Conservation (phyloP, 1,140 invertebrate species). For the Aporrectodea caliginosa region DNA sequence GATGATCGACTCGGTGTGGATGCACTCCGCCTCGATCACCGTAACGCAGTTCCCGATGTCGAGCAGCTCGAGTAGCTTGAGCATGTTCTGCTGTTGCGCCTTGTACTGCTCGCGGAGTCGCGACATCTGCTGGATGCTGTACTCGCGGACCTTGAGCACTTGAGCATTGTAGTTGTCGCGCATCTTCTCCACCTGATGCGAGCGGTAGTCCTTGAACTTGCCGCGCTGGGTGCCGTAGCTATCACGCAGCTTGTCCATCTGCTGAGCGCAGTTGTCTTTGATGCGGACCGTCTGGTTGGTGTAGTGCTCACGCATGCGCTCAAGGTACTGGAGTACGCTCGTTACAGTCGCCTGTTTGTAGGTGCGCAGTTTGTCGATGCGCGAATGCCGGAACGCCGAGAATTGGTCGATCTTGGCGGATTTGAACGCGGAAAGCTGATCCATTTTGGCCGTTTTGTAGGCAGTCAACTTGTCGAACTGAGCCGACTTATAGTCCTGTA, state of each 20-base stretch:
- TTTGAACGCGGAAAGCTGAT: slow-evolving; percentile 24
- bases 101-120: slow-evolving; percentile 86
- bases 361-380: slow-evolving; percentile 60
- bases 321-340: slow-evolving; percentile 67
- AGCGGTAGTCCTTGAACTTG: slow-evolving; percentile 48
- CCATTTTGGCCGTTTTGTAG: slow-evolving; percentile 27
- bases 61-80: slow-evolving; percentile 88
- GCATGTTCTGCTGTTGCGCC: slow-evolving; percentile 78
- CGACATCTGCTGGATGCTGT: slow-evolving; percentile 83
- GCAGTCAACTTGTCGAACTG: slow-evolving; percentile 26
- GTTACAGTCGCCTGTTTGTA: slow-evolving; percentile 32
- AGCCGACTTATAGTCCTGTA: slow-evolving; percentile 25
- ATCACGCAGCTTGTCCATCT: slow-evolving; percentile 87
- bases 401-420: slow-evolving; percentile 25
- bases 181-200: slow-evolving; percentile 80
- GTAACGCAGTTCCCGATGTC: slow-evolving; percentile 93
- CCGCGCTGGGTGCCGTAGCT: slow-evolving; percentile 75
- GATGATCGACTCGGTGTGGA: slow-evolving; percentile 68
- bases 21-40: slow-evolving; percentile 63
- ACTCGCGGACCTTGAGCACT: slow-evolving; percentile 86
- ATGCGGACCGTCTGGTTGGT: slow-evolving; percentile 82
- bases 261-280: slow-evolving; percentile 84
- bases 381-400: slow-evolving; percentile 62
- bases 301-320: slow-evolving; percentile 80
- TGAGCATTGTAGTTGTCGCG: slow-evolving; percentile 93